These are phyloP conservation scores for Podarcis raffonei DNA, from an alignment of 2,113 vertebrate genomes.

Conservation along the genomic window DNA sequence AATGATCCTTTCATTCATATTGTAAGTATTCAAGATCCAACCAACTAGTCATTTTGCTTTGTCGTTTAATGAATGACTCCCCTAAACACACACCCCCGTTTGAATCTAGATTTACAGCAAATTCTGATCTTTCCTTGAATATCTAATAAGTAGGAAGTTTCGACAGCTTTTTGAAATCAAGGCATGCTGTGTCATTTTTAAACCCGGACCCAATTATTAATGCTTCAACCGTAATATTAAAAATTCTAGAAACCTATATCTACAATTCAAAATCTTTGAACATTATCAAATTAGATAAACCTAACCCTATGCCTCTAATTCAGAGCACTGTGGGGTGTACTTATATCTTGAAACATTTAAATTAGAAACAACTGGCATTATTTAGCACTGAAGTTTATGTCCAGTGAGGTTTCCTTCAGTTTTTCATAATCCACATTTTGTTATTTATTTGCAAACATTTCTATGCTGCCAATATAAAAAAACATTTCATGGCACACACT, in stretches of 20 bases:
- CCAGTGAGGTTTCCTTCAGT: neutral
- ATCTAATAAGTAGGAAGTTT: neutral
- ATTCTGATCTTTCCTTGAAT: neutral
- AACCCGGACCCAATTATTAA: neutral
- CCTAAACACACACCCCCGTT: neutral
- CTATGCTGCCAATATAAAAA: too few relatives aligned
- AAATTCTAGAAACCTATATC: neutral
- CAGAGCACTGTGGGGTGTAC: neutral
- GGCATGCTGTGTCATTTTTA: neutral
- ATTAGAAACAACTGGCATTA: conserved; percentile 9
- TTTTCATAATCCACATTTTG: neutral
- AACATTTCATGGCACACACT: too few relatives aligned
- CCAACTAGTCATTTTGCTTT: neutral
- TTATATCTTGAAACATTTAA: conserved; percentile 4
- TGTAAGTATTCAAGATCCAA: conserved; percentile 14
- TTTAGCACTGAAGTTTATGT: conserved; percentile 1
- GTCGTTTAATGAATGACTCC: neutral
- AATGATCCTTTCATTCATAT: neutral
- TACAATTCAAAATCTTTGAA: conserved; percentile 1
- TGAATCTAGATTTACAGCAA: neutral
- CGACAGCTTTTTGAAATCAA: neutral
- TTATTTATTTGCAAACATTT: too few relatives aligned
- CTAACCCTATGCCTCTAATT: neutral
- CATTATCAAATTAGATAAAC: fast-evolving
- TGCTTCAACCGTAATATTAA: neutral